Conservation (phyloP, 2,113 vertebrate genomes). For the Pitta sordida region DNA sequence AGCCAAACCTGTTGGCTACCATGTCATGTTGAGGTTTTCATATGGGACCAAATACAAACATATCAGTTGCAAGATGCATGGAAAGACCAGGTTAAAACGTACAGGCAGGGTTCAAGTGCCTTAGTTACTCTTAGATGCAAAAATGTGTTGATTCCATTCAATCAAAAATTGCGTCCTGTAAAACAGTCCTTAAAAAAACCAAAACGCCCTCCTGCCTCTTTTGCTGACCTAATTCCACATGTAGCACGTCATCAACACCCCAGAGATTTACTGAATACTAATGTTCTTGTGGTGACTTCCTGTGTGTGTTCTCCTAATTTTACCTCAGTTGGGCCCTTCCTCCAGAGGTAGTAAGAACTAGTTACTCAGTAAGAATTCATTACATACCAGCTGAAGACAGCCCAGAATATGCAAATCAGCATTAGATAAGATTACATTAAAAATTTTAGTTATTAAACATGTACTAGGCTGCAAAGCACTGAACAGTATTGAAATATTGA, state of each 20-base stretch:
- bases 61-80: fast-evolving
- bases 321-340: neutral
- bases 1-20: neutral
- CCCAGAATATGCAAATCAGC: neutral
- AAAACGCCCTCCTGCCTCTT: neutral
- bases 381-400: neutral
- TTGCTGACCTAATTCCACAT: neutral
- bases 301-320: neutral
- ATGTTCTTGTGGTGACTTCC: neutral
- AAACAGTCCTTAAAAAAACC: neutral
- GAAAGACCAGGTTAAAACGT: neutral
- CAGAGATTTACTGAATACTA: neutral
- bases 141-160: neutral
- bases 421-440: neutral
- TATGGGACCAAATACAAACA: neutral
- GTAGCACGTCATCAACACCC: fast-evolving
- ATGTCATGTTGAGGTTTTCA: neutral
- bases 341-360: neutral
- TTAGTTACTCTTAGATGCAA: neutral
- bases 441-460: neutral
- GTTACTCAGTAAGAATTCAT: neutral
- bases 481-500: neutral
- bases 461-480: neutral
- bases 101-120: fast-evolving
- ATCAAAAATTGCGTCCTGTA: neutral